phyloP scores from a whole-genome alignment of 2,888 invertebrate genomes.

The Pomacea canaliculata region DNA sequence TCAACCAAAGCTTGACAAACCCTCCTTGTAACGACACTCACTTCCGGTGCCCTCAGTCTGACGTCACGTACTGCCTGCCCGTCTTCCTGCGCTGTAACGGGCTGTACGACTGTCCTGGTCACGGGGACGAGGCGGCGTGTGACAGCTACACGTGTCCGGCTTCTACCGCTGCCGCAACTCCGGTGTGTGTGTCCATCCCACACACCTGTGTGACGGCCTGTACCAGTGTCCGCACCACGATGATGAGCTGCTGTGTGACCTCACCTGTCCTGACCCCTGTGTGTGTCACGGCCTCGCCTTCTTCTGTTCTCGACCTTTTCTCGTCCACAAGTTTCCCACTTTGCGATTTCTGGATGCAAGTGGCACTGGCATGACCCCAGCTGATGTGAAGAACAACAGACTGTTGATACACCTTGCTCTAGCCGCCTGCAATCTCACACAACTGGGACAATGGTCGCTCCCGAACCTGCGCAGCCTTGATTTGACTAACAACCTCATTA shows the following conservation, averaged over 20 bases:
- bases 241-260: constrained; percentile 14
- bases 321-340: not conserved
- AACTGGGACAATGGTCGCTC: not conserved
- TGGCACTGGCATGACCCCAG: not conserved
- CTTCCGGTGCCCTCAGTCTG: constrained; percentile 9
- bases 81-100: constrained; percentile 16
- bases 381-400: not conserved
- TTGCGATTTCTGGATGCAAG: constrained; percentile 10
- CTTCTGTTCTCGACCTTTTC: not conserved
- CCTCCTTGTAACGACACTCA: constrained; percentile 11
- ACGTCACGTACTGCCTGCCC: constrained; percentile 10
- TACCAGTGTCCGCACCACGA: constrained; percentile 19
- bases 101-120: constrained; percentile 8
- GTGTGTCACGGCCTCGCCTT: constrained; percentile 18
- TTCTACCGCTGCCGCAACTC: constrained; percentile 15
- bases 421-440: not conserved
- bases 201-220: constrained; percentile 22
- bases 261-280: constrained; percentile 5
- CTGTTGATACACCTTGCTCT: constrained; percentile 9
- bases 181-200: constrained; percentile 6
- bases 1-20: too few relatives aligned
- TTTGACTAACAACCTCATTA: constrained; percentile 2
- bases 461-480: constrained; percentile 8
- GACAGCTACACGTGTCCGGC: constrained; percentile 15
- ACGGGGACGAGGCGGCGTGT: constrained; percentile 13